These are phyloP conservation scores for Ochlodes sylvanus DNA, from an alignment of 2,888 invertebrate genomes.

Conservation along the genomic window DNA sequence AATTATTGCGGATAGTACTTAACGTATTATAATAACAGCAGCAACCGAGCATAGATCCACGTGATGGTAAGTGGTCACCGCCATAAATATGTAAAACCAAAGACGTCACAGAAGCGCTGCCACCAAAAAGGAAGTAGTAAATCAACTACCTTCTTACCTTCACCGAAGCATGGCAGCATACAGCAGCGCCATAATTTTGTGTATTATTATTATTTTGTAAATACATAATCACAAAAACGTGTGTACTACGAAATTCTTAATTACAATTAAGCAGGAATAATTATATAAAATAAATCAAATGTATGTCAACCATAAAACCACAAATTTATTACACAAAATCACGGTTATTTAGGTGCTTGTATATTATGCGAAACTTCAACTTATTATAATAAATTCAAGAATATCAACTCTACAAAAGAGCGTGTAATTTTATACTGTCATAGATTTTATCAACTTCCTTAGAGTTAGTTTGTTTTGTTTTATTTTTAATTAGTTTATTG, in stretches of 20 bases:
- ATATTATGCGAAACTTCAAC: constrained; percentile 20
- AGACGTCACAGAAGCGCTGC: too few species aligned
- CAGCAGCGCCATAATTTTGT: neutral
- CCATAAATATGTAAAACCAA: too few species aligned
- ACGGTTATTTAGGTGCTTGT: constrained; percentile 20
- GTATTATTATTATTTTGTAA: neutral
- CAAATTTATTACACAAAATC: constrained; percentile 34
- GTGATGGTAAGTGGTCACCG: too few species aligned
- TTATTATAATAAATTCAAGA: constrained; percentile 26
- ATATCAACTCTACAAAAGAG: constrained; percentile 30
- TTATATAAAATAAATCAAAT: constrained; percentile 28
- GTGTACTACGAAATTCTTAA: constrained; percentile 19
- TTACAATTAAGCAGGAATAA: constrained; percentile 26
- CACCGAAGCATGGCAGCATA: too few species aligned
- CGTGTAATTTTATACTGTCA: constrained; percentile 31
- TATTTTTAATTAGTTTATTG: constrained; percentile 16
- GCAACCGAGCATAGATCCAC: too few species aligned
- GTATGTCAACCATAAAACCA: constrained; percentile 25
- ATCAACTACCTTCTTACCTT: too few species aligned
- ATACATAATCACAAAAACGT: constrained; percentile 5
- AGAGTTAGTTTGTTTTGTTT: constrained; percentile 14
- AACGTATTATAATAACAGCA: too few species aligned
- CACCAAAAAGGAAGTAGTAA: too few species aligned
- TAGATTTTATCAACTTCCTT: constrained; percentile 34
- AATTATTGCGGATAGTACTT: too few species aligned